Evolutionary conservation across 2,888 invertebrate genomes (phyloP).

Genomic region (Pandemis heparana): DNA sequence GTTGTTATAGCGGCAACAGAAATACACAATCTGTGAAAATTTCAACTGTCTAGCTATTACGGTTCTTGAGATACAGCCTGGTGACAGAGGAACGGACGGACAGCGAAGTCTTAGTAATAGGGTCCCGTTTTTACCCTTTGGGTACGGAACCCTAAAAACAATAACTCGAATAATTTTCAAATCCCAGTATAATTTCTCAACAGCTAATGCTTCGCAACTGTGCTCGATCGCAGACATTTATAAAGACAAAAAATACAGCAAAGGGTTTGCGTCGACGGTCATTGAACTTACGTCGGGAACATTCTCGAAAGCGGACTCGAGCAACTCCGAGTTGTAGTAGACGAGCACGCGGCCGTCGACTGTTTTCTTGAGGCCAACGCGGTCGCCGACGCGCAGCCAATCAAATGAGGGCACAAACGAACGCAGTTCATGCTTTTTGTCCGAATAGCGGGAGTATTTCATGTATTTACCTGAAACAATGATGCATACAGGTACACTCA

Average conservation of each 20-base stretch:
- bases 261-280: background rate
- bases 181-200: too few relatives aligned
- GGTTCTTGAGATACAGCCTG: too few relatives aligned
- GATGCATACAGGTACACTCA: background rate
- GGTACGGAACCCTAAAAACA: too few relatives aligned
- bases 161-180: background rate
- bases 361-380: slow-evolving; percentile 90
- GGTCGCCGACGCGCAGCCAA: slow-evolving; percentile 92
- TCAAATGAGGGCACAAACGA: slow-evolving; percentile 87
- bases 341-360: slow-evolving; percentile 89
- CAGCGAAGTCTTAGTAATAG: too few relatives aligned
- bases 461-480: slow-evolving; percentile 65
- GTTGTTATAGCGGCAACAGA: too few relatives aligned
- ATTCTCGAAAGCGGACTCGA: slow-evolving; percentile 90
- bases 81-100: too few relatives aligned
- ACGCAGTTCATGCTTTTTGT: slow-evolving; percentile 57
- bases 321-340: slow-evolving; percentile 93
- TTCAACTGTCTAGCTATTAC: too few relatives aligned
- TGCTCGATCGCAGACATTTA: background rate
- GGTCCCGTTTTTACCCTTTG: too few relatives aligned
- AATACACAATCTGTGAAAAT: too few relatives aligned
- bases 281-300: slow-evolving; percentile 89
- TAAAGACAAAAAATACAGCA: too few relatives aligned
- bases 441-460: slow-evolving; percentile 62
- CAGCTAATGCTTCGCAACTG: background rate